These are phyloP conservation scores for Chymomyza fuscimana DNA, from an alignment of 2,888 invertebrate species.

Conservation along the genomic window DNA sequence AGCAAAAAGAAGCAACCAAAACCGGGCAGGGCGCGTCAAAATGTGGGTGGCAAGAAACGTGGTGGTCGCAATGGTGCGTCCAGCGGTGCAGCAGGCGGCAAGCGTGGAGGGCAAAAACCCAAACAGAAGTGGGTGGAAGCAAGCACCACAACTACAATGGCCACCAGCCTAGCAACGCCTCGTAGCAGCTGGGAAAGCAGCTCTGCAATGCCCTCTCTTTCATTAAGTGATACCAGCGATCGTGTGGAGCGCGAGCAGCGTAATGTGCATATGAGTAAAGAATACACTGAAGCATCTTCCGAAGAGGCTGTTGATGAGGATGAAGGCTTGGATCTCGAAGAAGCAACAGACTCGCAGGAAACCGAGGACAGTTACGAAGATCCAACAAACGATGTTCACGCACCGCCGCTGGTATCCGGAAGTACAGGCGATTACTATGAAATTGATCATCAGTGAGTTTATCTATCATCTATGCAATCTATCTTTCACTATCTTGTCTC, in stretches of 20 bases:
- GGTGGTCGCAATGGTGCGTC: conserved; percentile 33
- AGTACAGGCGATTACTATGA: conserved; percentile 76
- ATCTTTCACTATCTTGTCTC: conserved; percentile 12
- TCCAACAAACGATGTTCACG: conserved; percentile 51
- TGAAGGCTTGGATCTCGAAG: conserved; percentile 40
- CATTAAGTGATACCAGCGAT: conserved; percentile 72
- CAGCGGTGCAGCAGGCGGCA: conserved; percentile 56
- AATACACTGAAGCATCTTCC: conserved; percentile 53
- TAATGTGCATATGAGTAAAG: conserved; percentile 64
- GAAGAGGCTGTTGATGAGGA: conserved; percentile 47
- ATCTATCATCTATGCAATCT: conserved; percentile 32
- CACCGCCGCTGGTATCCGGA: conserved; percentile 59
- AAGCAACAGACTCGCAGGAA: conserved; percentile 42
- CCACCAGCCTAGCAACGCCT: conserved; percentile 50
- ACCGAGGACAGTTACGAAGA: conserved; percentile 71
- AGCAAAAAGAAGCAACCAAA: conserved; percentile 26
- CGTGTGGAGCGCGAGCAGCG: conserved; percentile 72
- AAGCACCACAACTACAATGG: conserved; percentile 52
- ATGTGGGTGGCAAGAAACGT: conserved; percentile 39
- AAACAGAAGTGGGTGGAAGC: conserved; percentile 31
- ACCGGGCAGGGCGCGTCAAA: conserved; percentile 27
- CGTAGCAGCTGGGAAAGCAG: conserved; percentile 57
- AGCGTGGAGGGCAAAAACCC: conserved; percentile 41
- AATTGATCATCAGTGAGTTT: conserved; percentile 77
- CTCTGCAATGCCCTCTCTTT: conserved; percentile 56